Base-by-base conservation (phyloP, 2,113 vertebrate species). In the Thalassoma bifasciatum region DNA sequence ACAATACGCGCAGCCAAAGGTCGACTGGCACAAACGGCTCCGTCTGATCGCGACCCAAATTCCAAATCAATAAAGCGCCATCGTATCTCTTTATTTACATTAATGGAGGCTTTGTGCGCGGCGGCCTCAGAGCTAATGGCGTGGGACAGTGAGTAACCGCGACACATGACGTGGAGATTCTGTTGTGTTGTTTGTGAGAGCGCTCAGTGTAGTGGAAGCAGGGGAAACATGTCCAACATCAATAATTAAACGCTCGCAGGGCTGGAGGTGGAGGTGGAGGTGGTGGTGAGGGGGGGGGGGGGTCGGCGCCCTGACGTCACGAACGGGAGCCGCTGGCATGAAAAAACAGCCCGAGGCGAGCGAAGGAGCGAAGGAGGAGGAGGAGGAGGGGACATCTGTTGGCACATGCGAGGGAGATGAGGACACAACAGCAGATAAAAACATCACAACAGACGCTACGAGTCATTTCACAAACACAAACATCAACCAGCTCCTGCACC, bases 211-310 rank as follows among this genome's bases (percentile, higher is more conserved):
- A 50, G 51, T 73, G 67, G 49, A 62, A 60, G 21, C 60, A 68
- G n/a, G 44, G 56, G 40, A 84, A 75, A 40, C 69, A 62, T 79
- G 86, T 64, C 14, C 9, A 64, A 46, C 12, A 85, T 93, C 57
- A 93, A 92, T 92, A 87, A 93, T 93, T 91, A 63, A 88, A 61
- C n/a, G 75, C 24, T 66, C 11, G 42, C 4, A 10, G 17, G 52
- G 66, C 22, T 30, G 47, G 53, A 19, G 21, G 44, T 30, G 30
- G 30, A 30, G 30, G 30, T 30, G 30, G 30, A 30, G 30, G 30
- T 30, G 30, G 30, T n/a, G n/a, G n/a, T n/a, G n/a, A n/a, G n/a
- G n/a, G n/a, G n/a, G n/a, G 6, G 30, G 26, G 14, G 10, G 11
- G 2, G 68, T 77, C 19, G 30, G 49, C 8, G 21, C 21, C 50